Percentiles rank a stretch among this genome's conserved stretches.
These are phyloP conservation scores for Pseudoatta argentina DNA, from an alignment of 1,140 invertebrate species.

Conservation along the genomic window DNA sequence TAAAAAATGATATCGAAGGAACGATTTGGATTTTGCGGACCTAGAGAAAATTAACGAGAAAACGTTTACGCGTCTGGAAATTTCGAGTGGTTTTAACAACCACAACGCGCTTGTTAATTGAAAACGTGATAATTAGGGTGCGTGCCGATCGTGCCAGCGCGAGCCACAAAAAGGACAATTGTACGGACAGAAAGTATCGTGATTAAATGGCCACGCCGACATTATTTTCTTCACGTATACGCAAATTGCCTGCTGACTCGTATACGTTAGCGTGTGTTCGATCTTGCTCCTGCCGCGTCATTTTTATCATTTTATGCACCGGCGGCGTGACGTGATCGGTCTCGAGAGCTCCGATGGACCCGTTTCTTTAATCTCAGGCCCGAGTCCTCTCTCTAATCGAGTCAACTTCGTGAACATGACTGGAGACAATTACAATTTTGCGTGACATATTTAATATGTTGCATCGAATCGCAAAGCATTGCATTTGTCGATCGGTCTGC, in stretches of 20 bases:
- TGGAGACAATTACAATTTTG: conserved; percentile 20
- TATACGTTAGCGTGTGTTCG: conserved; percentile 19
- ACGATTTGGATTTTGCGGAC: background rate
- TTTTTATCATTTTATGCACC: conserved; percentile 51
- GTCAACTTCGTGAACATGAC: conserved; percentile 30
- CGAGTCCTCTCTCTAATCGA: conserved; percentile 21
- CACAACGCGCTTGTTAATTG: conserved; percentile 5
- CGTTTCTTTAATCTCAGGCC: conserved; percentile 1
- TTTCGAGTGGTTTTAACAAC: background rate
- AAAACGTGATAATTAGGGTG: conserved; percentile 47
- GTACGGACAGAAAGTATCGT: conserved; percentile 19
- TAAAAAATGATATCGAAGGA: background rate
- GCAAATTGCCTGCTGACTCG: conserved; percentile 41
- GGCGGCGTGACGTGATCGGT: conserved; percentile 29
- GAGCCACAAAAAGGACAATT: conserved; percentile 38
- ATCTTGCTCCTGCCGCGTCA: conserved; percentile 20
- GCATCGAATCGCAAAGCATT: background rate
- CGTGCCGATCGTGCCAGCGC: background rate
- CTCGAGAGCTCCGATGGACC: background rate
- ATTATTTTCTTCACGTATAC: conserved; percentile 40
- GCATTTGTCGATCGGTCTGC: background rate
- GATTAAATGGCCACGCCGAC: conserved; percentile 29
- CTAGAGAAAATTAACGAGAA: background rate
- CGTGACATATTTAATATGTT: background rate
- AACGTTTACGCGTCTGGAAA: background rate